Evolutionary conservation across 37 sponge, comb jelly and placozoan species (phyloP).

Genomic region (Cliona cf. orientalis): DNA sequence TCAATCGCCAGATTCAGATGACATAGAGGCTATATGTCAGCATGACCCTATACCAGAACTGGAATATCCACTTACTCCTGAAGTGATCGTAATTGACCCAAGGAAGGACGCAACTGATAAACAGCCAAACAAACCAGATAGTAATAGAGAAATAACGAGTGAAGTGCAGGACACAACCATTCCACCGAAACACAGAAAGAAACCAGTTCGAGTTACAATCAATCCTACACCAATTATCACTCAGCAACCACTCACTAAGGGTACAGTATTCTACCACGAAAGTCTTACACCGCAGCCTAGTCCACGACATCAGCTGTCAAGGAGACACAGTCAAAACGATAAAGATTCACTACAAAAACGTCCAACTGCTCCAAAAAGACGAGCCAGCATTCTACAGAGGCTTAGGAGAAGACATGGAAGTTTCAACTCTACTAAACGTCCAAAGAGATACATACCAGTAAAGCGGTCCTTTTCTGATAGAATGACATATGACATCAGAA

Average conservation of each 20-base stretch:
- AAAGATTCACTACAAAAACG: neutral
- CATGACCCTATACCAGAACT: no score
- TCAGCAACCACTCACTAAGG: neutral
- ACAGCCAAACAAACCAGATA: no score
- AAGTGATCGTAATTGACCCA: no score
- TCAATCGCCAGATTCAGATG: no score
- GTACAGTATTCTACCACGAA: conserved; percentile 23
- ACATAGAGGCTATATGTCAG: no score
- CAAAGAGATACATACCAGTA: conserved; percentile 17
- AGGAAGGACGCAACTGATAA: no score
- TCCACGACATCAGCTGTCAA: neutral
- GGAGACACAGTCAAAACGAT: conserved; percentile 5
- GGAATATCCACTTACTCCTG: no score
- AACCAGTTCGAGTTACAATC: neutral
- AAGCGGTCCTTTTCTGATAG: conserved; percentile 25
- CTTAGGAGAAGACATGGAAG: conserved; percentile 9
- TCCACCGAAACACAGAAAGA: neutral
- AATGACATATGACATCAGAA: conserved; percentile 3
- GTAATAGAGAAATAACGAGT: no score
- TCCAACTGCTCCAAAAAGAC: neutral
- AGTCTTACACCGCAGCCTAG: conserved; percentile 24
- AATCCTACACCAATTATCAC: neutral
- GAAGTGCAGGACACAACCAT: no score
- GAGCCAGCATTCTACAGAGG: conserved; percentile 26
- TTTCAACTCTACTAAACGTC: neutral